Evolutionary conservation across 2,888 invertebrate genomes (phyloP), one percentile per base, ranked within the genome.

Genomic region (Drosophila hamatofila): DNA sequence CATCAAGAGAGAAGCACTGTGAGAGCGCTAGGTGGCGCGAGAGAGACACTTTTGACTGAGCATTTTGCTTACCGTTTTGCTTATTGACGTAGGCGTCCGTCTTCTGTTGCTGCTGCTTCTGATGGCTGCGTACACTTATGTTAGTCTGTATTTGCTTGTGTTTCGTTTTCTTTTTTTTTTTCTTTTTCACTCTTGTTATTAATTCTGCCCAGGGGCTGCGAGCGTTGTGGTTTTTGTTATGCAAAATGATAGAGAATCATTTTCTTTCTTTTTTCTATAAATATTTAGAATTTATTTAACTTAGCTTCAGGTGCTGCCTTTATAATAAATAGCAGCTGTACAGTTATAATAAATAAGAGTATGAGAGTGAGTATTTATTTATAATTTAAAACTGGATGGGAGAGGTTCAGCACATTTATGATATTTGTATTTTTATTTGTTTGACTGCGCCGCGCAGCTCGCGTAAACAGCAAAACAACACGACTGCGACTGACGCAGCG

Each of bases 31-130:
- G 14, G n/a, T 39, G 12, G 14, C 41, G 23, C 48, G 37, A 60
- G 58, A 51, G 49, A 55, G 63, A 55, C 57, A 44, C 21, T 49
- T 58, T 51, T 46, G 63, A 65, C 58, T 56, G 64, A 78, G 72
- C 75, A 85, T 86, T 69, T 78, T 25, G 73, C 84, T 83, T 84
- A 84, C 84, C 84, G 84, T 88, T 81, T 83, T 75, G 68, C 86
- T 82, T 87, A 87, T 83, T 87, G 88, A 83, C 88, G 83, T 87
- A 83, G 83, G 82, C 81, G 85, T 77, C 60, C 78, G 78, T 66
- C 51, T 56, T 33, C 74, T 75, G 66, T 59, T 62, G 67, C 70
- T 57, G 66, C 37, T 37, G 37, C 37, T 37, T 23, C 56, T 59
- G 62, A 35, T 75, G 48, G 37, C 60, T 73, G 71, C 59, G 63